Evolutionary conservation across 2,888 invertebrate genomes (phyloP).

Genomic region (Pyrrhia umbra): DNA sequence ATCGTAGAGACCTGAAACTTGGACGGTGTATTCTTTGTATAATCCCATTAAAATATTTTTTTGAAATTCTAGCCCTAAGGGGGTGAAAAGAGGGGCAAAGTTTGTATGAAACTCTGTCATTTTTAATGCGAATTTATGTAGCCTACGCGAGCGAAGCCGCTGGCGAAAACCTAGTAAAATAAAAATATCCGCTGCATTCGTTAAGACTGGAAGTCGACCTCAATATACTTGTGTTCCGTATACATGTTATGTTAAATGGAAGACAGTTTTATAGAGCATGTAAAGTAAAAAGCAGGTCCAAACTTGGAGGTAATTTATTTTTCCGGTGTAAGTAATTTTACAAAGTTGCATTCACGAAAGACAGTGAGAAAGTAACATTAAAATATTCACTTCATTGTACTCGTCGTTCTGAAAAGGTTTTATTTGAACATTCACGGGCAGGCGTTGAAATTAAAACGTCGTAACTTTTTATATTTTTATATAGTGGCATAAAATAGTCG

Average conservation of each 20-base stretch:
- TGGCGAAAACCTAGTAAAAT: no score
- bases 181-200: not conserved
- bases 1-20: no score
- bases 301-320: conserved; percentile 44
- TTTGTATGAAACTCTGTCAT: no score
- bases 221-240: not conserved
- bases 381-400: conserved; percentile 63
- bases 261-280: not conserved
- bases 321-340: conserved; percentile 55
- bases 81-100: no score
- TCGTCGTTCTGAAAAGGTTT: conserved; percentile 44
- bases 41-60: no score
- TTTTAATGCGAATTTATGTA: no score
- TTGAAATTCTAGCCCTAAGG: no score
- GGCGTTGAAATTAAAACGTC: conserved; percentile 31
- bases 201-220: not conserved
- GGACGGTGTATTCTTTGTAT: no score
- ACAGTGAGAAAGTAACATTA: conserved; percentile 59
- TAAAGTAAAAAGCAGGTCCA: conserved; percentile 10
- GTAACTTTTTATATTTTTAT: conserved; percentile 19
- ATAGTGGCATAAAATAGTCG: not conserved
- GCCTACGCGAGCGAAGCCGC: no score
- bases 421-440: conserved; percentile 50
- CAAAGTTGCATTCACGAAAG: conserved; percentile 58
- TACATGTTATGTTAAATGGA: not conserved